Percentiles rank a stretch among this genome's conserved stretches.
These are phyloP conservation scores for Falco naumanni DNA, from an alignment of 2,797 vertebrate species.

Conservation along the genomic window DNA sequence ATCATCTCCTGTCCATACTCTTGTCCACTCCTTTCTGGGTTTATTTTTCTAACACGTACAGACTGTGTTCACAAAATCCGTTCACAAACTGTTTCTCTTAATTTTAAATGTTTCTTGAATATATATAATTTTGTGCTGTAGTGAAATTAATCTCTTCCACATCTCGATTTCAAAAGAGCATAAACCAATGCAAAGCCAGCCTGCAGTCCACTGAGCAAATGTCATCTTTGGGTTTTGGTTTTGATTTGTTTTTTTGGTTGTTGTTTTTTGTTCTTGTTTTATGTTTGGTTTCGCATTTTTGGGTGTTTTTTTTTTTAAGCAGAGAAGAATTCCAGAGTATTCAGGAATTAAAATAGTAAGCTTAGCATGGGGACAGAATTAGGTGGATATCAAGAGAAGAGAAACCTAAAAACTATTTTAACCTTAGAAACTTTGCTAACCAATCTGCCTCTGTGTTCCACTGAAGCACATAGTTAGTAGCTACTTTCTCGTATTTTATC, in stretches of 20 bases:
- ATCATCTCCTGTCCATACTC: not conserved
- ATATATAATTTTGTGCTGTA: not conserved
- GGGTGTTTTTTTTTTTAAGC: not conserved
- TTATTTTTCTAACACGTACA: not conserved
- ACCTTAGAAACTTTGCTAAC: not conserved
- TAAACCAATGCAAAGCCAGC: not conserved
- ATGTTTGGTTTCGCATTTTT: not conserved
- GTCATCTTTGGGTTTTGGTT: too few relatives aligned
- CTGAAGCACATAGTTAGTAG: not conserved
- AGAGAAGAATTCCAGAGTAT: not conserved
- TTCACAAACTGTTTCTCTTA: not conserved
- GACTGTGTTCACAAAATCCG: not conserved
- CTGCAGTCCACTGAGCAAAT: not conserved
- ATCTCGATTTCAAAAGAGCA: not conserved
- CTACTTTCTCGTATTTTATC: not conserved
- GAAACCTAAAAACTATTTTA: not conserved
- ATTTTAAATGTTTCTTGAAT: not conserved
- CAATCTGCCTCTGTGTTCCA: not conserved
- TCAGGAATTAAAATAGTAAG: not conserved
- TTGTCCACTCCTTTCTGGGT: not conserved
- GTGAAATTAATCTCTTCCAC: not conserved
- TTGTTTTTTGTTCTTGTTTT: not conserved
- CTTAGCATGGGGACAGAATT: not conserved
- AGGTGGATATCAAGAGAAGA: not conserved
- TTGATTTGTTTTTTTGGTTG: not conserved